phyloP scores from a whole-genome alignment of 2,113 vertebrate genomes.

The Uropsilus gracilis region DNA sequence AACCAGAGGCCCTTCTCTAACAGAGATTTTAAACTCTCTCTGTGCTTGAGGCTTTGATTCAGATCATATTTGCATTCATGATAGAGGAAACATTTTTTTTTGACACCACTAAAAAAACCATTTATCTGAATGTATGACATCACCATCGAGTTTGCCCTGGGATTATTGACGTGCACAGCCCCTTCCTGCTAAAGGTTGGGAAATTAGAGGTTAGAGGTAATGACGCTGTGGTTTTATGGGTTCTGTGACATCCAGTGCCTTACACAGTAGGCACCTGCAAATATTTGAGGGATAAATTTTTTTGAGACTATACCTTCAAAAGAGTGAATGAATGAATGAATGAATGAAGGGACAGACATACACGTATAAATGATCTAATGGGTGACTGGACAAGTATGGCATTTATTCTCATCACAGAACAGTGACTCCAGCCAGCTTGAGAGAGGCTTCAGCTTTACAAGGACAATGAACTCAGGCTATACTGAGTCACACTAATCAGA shows the following conservation, averaged over 20 bases:
- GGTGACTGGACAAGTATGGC: not conserved
- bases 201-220: not conserved
- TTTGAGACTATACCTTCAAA: not conserved
- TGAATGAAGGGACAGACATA: not conserved
- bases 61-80: slow-evolving; percentile 16
- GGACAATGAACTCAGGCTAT: not conserved
- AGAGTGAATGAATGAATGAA: slow-evolving; percentile 17
- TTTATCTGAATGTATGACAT: slow-evolving; percentile 40
- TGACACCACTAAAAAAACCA: slow-evolving; percentile 35
- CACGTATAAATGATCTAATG: not conserved
- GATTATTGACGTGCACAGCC: not conserved
- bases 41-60: not conserved
- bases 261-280: not conserved
- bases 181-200: slow-evolving; percentile 23
- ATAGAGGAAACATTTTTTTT: not conserved
- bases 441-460: not conserved
- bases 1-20: not conserved
- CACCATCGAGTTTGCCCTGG: slow-evolving; percentile 7
- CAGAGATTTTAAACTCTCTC: slow-evolving; percentile 47
- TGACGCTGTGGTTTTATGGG: not conserved
- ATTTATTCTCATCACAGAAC: not conserved
- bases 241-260: not conserved
- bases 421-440: not conserved
- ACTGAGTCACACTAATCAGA: not conserved
- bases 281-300: not conserved